phyloP scores from a whole-genome alignment of 2,888 invertebrate genomes.

The Zhuqinia jingwanae region DNA sequence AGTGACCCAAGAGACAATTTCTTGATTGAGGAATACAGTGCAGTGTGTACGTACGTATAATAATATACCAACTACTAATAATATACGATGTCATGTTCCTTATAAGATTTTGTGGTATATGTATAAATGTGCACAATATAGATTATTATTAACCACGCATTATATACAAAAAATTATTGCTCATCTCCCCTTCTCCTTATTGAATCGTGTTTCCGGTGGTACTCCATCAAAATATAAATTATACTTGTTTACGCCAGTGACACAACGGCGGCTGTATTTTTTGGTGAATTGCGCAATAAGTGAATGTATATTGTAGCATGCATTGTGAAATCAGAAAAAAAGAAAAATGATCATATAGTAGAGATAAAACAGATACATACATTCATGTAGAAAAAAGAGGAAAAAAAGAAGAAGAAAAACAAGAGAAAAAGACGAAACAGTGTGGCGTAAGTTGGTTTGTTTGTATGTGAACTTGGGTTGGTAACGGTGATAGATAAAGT shows the following conservation, averaged over 20 bases:
- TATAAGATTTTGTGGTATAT: not conserved
- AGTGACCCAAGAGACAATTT: slow-evolving; percentile 52
- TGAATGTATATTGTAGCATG: too few relatives aligned
- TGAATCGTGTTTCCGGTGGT: slow-evolving; percentile 38
- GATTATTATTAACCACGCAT: not conserved
- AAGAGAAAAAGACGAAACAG: not conserved
- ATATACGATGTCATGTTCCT: not conserved
- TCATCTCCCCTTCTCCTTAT: not conserved
- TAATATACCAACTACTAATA: not conserved
- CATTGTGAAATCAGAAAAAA: not conserved
- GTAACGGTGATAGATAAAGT: not conserved
- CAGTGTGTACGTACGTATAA: not conserved
- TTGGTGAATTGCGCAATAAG: not conserved
- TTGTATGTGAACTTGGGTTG: slow-evolving; percentile 9
- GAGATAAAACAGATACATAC: too few relatives aligned
- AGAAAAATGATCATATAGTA: too few relatives aligned
- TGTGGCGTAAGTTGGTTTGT: not conserved
- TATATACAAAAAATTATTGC: not conserved
- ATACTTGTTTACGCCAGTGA: not conserved
- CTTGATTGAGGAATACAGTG: slow-evolving; percentile 35
- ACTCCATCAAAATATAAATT: slow-evolving; percentile 48
- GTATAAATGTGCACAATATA: too few relatives aligned
- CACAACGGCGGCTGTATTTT: not conserved
- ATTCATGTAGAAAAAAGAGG: not conserved
- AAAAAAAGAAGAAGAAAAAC: not conserved